Evolutionary conservation across 2,888 invertebrate genomes (phyloP), one percentile per base, ranked within the genome.

Genomic region (Ennomos fuscantarius): DNA sequence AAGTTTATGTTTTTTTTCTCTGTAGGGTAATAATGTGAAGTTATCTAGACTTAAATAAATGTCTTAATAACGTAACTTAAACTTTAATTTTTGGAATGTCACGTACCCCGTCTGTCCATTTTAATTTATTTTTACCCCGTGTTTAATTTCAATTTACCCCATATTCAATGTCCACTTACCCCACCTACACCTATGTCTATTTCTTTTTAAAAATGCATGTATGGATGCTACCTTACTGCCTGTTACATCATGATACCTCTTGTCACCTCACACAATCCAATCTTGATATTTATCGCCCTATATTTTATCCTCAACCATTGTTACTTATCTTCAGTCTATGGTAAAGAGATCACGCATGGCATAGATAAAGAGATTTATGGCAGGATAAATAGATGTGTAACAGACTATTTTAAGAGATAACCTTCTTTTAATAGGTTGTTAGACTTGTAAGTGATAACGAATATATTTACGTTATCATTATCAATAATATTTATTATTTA

Each of bases 351-450:
- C 68, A 73, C 60, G 67, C 62, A 49, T 64, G 65, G 63, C 53
- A 53, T 48, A 75, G 73, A 78, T 74, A 73, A 73, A 56, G 49
- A 73, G 73, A 79, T 78, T 74, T 76, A 76, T 62, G 56, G 47
- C 15, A 49, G 69, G 72, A 73, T 75, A 72, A 72, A 69, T 67
- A 68, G 71, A 72, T 76, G 72, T 72, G 73, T 69, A 69, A 67
- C 62, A 62, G 45, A 56, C 53, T 40, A 15, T 58, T 55, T 66
- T 64, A 58, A 12, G 44, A 70, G 73, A 73, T 73, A 72, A 68
- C 60, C 56, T 59, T 58, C 35, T 37, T 62, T 57, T 49, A 53
- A 54, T 49, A 49, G 53, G 44, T 54, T 53, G 58, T 59, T 37
- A 49, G 36, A 49, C 41, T 54, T 53, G 58, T 59, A 45, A 45